phyloP scores from a whole-genome alignment of 1,140 invertebrate species.

The Cydia pomonella region DNA sequence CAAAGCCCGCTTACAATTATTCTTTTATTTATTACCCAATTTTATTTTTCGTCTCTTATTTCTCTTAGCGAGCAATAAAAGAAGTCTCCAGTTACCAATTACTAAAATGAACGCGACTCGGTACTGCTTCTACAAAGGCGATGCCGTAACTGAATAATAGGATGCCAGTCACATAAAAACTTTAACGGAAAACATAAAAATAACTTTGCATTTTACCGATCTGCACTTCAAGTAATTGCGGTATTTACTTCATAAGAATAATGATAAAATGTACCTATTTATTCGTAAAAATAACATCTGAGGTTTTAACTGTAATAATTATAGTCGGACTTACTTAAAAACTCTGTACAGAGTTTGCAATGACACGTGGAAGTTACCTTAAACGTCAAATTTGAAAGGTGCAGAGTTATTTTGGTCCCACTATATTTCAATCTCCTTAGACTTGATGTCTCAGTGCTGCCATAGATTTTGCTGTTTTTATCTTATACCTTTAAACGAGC shows the following conservation, averaged over 20 bases:
- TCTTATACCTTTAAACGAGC: no score
- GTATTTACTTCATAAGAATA: background rate
- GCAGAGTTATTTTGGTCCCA: no score
- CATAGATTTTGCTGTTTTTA: no score
- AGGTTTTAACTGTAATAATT: conserved; percentile 35
- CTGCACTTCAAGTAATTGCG: background rate
- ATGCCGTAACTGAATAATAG: conserved; percentile 26
- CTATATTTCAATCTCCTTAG: no score
- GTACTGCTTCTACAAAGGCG: conserved; percentile 28
- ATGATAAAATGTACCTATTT: background rate
- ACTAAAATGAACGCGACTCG: conserved; percentile 44
- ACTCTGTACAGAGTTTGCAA: no score
- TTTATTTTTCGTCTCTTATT: conserved; percentile 46
- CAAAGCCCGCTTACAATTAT: conserved; percentile 54
- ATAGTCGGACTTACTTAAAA: no score
- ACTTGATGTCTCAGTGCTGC: no score
- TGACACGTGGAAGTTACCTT: no score
- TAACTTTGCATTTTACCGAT: conserved; percentile 19
- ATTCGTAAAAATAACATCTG: background rate
- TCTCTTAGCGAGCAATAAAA: conserved; percentile 42
- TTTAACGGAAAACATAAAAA: conserved; percentile 22
- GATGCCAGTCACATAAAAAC: conserved; percentile 20
- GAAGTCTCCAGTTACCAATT: conserved; percentile 45
- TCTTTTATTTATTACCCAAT: conserved; percentile 51
- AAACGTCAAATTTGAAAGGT: no score